These are phyloP conservation scores for Lasioglossum villosulum DNA, from an alignment of 2,888 invertebrate genomes.

Conservation along the genomic window DNA sequence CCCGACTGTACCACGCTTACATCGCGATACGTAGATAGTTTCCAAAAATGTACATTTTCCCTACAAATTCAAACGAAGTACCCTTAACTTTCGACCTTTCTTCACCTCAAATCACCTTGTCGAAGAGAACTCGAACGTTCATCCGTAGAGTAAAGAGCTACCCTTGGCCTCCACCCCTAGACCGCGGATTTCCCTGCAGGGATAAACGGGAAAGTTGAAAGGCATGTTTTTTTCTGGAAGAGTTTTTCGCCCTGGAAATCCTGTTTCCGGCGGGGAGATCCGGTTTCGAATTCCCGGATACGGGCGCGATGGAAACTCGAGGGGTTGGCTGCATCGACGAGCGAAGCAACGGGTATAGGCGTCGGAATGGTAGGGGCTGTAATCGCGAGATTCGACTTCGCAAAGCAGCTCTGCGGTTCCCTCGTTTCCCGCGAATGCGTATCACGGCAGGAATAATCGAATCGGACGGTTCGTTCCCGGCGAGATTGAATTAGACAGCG, in stretches of 20 bases:
- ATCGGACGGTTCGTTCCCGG: slow-evolving; percentile 33
- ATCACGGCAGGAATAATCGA: slow-evolving; percentile 48
- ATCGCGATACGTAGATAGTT: too few relatives aligned
- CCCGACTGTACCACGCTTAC: background rate
- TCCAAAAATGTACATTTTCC: too few relatives aligned
- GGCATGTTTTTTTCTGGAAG: slow-evolving; percentile 59
- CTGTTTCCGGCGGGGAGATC: slow-evolving; percentile 16
- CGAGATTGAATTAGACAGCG: slow-evolving; percentile 63
- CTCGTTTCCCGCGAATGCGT: slow-evolving; percentile 13
- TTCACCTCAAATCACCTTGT: too few relatives aligned
- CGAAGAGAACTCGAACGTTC: background rate
- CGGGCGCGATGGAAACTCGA: background rate
- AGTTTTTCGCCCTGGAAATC: slow-evolving; percentile 11
- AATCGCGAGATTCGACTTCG: background rate
- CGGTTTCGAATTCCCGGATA: background rate
- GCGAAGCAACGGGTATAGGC: background rate
- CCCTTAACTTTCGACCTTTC: too few relatives aligned
- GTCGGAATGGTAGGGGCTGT: background rate
- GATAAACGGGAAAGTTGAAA: slow-evolving; percentile 63
- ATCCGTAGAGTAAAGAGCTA: background rate
- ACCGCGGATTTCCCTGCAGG: slow-evolving; percentile 56
- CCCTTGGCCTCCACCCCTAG: background rate
- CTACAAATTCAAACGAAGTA: too few relatives aligned
- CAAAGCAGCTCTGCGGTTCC: background rate
- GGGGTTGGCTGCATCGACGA: slow-evolving; percentile 4